Percentiles rank a stretch among this genome's conserved stretches.
phyloP scores from a whole-genome alignment of 2,888 invertebrate genomes.

The Cryptocheilus praepositus region DNA sequence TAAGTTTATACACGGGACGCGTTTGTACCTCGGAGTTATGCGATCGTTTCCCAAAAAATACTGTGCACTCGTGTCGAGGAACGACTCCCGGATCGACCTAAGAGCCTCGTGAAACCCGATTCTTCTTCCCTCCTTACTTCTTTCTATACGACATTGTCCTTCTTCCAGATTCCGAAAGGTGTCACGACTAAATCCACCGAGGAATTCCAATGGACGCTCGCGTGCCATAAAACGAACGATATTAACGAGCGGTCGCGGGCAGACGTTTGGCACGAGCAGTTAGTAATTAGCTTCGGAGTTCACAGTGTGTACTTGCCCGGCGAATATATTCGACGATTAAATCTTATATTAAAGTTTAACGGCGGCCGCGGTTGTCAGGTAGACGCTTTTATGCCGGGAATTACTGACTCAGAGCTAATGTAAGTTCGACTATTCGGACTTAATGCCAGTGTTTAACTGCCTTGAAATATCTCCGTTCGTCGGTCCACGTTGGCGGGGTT shows the following conservation, averaged over 20 bases:
- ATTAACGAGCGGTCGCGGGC: slow-evolving; percentile 38
- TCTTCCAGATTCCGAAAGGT: slow-evolving; percentile 51
- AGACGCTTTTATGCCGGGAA: too few relatives aligned
- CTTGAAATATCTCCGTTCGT: too few relatives aligned
- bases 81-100: slow-evolving; percentile 54
- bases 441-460: too few relatives aligned
- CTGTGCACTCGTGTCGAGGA: slow-evolving; percentile 38
- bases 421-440: too few relatives aligned
- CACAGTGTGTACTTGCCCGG: too few relatives aligned
- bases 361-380: too few relatives aligned
- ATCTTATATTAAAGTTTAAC: too few relatives aligned
- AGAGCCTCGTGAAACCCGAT: slow-evolving; percentile 54
- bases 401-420: too few relatives aligned
- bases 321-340: too few relatives aligned
- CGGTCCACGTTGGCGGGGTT: too few relatives aligned
- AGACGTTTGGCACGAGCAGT: slow-evolving; percentile 31
- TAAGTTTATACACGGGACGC: neutral
- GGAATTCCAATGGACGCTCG: slow-evolving; percentile 43
- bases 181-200: slow-evolving; percentile 52
- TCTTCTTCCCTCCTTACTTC: slow-evolving; percentile 46
- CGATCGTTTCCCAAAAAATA: slow-evolving; percentile 46
- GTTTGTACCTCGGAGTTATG: neutral
- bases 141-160: slow-evolving; percentile 44
- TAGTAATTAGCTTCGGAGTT: slow-evolving; percentile 31
- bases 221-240: slow-evolving; percentile 36